Evolutionary conservation across 2,113 vertebrate genomes (phyloP).

Genomic region (Lucifuga dentata): DNA sequence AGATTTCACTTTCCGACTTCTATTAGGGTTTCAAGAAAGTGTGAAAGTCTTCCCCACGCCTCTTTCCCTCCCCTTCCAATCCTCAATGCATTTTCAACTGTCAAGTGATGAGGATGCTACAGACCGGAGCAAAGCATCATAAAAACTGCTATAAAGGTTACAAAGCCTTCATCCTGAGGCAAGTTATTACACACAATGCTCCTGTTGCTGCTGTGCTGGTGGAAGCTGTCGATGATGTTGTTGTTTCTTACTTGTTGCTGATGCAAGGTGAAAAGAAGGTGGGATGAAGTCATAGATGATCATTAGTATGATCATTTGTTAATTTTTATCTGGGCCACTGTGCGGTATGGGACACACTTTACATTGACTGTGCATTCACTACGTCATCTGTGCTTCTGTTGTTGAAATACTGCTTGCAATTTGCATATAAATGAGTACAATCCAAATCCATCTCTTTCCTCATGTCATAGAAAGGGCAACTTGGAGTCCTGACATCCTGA

Average conservation of each 20-base stretch:
- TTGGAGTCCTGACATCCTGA: slow-evolving; percentile 23
- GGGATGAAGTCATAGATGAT: too few relatives aligned
- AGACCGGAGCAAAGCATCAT: not conserved
- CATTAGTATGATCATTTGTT: too few relatives aligned
- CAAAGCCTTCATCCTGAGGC: too few relatives aligned
- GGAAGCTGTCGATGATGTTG: not conserved
- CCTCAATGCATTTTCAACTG: slow-evolving; percentile 1
- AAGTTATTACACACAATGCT: slow-evolving; percentile 5
- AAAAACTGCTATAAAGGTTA: too few relatives aligned
- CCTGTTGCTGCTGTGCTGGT: slow-evolving; percentile 16
- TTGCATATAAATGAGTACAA: slow-evolving; percentile 29
- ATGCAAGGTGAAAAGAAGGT: too few relatives aligned
- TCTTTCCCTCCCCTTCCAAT: not conserved
- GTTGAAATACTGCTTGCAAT: not conserved
- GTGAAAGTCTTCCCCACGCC: too few relatives aligned
- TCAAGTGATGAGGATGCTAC: slow-evolving; percentile 17
- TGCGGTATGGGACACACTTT: too few relatives aligned
- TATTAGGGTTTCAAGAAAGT: too few relatives aligned
- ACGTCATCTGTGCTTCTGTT: slow-evolving; percentile 27
- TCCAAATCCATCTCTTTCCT: slow-evolving; percentile 25
- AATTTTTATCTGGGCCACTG: too few relatives aligned
- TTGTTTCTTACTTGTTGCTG: not conserved
- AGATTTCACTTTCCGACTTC: too few relatives aligned
- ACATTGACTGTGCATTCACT: not conserved
- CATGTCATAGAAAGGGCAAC: slow-evolving; percentile 13